phyloP scores from a whole-genome alignment of 37 sponge, comb jelly and placozoan species.

The Agelas oroides region DNA sequence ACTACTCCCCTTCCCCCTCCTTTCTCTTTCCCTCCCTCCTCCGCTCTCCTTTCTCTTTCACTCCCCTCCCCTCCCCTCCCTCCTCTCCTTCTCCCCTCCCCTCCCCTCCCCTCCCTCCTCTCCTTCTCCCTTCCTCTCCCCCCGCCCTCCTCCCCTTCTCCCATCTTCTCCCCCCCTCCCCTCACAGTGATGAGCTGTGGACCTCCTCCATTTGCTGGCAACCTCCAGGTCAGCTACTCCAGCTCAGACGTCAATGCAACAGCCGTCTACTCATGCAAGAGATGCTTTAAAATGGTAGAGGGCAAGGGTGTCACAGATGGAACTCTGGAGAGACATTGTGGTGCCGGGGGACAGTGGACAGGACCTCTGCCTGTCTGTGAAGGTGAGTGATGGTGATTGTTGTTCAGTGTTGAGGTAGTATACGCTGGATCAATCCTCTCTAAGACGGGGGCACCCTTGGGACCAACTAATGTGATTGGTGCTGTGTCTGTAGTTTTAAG shows the following conservation, averaged over 20 bases:
- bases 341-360: not conserved
- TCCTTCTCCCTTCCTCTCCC: too few relatives aligned
- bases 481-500: too few relatives aligned
- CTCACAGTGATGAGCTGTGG: constrained; percentile 1
- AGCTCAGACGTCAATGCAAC: not conserved
- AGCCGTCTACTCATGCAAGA: constrained; percentile 3
- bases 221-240: not conserved
- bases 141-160: too few relatives aligned
- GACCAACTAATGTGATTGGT: too few relatives aligned
- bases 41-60: too few relatives aligned
- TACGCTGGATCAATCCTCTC: too few relatives aligned
- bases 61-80: not conserved
- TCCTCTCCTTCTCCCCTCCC: not conserved
- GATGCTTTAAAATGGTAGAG: not conserved
- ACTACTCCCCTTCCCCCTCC: too few relatives aligned
- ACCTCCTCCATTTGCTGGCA: not conserved
- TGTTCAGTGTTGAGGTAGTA: too few relatives aligned
- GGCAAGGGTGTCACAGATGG: too few relatives aligned
- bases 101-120: not conserved
- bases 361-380: constrained; percentile 19
- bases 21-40: not conserved
- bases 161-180: too few relatives aligned
- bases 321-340: not conserved
- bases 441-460: too few relatives aligned
- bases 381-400: not conserved